These are phyloP conservation scores for Fulica atra DNA, from an alignment of 2,113 vertebrate species.

Conservation along the genomic window DNA sequence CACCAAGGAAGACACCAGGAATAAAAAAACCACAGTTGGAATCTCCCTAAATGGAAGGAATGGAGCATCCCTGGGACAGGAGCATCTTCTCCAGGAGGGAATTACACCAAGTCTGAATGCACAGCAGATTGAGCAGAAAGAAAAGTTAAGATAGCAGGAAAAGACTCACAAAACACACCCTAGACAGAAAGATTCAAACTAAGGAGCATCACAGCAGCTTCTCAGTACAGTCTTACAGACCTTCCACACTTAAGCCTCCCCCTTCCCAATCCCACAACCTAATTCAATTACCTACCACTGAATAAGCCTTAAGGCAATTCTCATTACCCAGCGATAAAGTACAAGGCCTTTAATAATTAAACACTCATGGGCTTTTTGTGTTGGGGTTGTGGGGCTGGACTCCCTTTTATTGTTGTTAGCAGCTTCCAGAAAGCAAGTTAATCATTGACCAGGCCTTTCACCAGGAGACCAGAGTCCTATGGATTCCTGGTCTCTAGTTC, in stretches of 20 bases:
- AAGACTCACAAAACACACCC: background rate
- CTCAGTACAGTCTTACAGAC: background rate
- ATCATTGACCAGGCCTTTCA: constrained; percentile 62
- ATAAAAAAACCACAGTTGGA: background rate
- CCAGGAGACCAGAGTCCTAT: constrained; percentile 22
- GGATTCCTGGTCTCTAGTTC: background rate
- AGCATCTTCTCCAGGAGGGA: background rate
- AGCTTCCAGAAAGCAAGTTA: constrained; percentile 58
- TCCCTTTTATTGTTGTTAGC: constrained; percentile 38
- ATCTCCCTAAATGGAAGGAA: background rate
- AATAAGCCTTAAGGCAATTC: background rate
- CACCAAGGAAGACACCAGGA: background rate
- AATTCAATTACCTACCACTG: constrained; percentile 62
- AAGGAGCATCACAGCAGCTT: background rate
- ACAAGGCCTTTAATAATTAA: constrained; percentile 70
- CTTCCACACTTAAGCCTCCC: background rate
- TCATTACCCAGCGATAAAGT: constrained; percentile 52
- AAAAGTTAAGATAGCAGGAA: background rate
- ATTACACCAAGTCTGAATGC: background rate
- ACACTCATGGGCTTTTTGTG: constrained; percentile 9
- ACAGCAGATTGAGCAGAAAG: background rate
- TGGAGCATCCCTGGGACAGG: background rate
- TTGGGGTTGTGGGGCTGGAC: constrained; percentile 5
- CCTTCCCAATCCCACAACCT: background rate
- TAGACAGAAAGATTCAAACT: background rate